A percentile compares a stretch with the other conserved stretches of the same genome.
Evolutionary conservation across 1,140 invertebrate species (phyloP).

Genomic region (Harpegnathos saltator): DNA sequence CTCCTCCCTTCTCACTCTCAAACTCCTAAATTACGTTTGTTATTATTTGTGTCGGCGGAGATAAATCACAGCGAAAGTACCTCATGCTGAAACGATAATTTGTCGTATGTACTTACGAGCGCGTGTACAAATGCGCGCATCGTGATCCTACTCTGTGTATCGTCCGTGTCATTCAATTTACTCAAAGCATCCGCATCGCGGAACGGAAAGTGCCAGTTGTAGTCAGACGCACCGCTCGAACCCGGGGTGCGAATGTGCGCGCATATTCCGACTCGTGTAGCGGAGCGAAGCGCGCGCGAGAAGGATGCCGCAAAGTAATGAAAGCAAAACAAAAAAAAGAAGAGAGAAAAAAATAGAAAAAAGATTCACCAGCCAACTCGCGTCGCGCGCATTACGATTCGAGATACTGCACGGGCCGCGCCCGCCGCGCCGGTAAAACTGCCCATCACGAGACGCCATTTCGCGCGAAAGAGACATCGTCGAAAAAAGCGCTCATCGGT

Average conservation of each 20-base stretch:
- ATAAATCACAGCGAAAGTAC: slow-evolving; percentile 25
- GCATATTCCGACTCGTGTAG: slow-evolving; percentile 14
- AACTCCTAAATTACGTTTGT: background rate
- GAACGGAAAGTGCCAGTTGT: slow-evolving; percentile 59
- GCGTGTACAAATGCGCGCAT: background rate
- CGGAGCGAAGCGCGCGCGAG: slow-evolving; percentile 24
- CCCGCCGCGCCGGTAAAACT: slow-evolving; percentile 13
- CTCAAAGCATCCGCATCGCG: slow-evolving; percentile 14
- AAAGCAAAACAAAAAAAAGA: background rate
- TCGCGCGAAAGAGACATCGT: slow-evolving; percentile 23
- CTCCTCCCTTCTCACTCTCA: too few species aligned
- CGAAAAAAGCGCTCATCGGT: slow-evolving; percentile 30
- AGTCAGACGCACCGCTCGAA: slow-evolving; percentile 60
- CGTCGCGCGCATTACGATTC: background rate
- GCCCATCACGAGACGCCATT: slow-evolving; percentile 33
- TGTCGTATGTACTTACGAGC: background rate
- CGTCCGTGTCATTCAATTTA: slow-evolving; percentile 53
- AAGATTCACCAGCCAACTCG: background rate
- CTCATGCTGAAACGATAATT: slow-evolving; percentile 10
- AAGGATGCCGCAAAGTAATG: too few species aligned
- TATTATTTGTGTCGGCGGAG: slow-evolving; percentile 32
- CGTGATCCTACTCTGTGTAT: slow-evolving; percentile 8
- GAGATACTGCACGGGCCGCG: too few species aligned
- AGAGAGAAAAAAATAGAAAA: slow-evolving; percentile 34
- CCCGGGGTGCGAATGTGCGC: too few species aligned